Base-by-base conservation (phyloP, 1,140 invertebrate genomes). In the Homalodisca vitripennis region DNA sequence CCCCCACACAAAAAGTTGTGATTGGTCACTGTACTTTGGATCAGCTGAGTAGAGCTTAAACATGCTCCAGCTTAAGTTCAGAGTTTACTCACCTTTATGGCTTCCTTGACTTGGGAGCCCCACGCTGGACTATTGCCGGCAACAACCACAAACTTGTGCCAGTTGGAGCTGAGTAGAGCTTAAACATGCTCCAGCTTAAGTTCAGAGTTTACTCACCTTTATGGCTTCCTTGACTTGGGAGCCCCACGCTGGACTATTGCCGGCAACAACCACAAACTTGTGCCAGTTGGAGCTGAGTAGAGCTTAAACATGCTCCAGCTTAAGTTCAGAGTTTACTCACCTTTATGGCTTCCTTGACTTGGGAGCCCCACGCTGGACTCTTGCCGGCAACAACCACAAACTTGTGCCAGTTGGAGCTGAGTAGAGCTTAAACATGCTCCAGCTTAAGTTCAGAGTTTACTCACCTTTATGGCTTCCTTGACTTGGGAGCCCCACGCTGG, bases 31-130 rank as follows among this genome's bases (percentile, higher is more conserved):
- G n/a, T n/a, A n/a, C n/a, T n/a, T n/a, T n/a, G n/a, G n/a, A n/a
- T n/a, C n/a, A n/a, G n/a, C n/a, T n/a, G n/a, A n/a, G n/a, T n/a
- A n/a, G n/a, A n/a, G n/a, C n/a, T n/a, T n/a, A n/a, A n/a, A n/a
- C n/a, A n/a, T n/a, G n/a, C n/a, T n/a, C n/a, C n/a, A n/a, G n/a
- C n/a, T n/a, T n/a, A n/a, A n/a, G n/a, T n/a, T n/a, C n/a, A n/a
- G n/a, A n/a, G n/a, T n/a, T n/a, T n/a, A n/a, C n/a, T 82, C 78
- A 91, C 89, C 82, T 87, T 87, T 41, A 92, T 86, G 29, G 89
- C 89, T 24, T 88, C 85, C 74, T 86, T 85, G 1, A 91, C 85
- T 77, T 89, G 87, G 1, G 81, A 83, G 12, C 86, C 85, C 72
- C 88, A 88, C 0, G 86, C 85, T 2, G 85, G 83, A 67, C 84